These are phyloP conservation scores for Athrips mouffetella DNA, from an alignment of 2,888 invertebrate species.

Conservation along the genomic window DNA sequence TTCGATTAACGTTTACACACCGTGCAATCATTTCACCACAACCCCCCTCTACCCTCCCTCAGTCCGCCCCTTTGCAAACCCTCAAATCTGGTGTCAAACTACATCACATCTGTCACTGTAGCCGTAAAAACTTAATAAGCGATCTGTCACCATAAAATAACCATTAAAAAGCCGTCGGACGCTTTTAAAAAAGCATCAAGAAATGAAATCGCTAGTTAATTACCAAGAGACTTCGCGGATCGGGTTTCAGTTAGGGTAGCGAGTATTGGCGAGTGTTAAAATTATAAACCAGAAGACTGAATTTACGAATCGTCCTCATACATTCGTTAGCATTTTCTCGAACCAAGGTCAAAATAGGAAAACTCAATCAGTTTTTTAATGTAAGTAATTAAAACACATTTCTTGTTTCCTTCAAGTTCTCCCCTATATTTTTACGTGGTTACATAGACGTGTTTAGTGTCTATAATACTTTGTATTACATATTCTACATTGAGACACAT, in stretches of 20 bases:
- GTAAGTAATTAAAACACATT: no score
- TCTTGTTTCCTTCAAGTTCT: no score
- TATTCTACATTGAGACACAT: no score
- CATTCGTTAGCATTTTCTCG: no score
- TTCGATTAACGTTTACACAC: background rate
- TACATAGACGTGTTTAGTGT: no score
- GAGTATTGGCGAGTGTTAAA: conserved; percentile 32
- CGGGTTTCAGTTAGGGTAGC: conserved; percentile 59
- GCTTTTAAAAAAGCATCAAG: conserved; percentile 78
- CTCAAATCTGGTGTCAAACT: conserved; percentile 74
- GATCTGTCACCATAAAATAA: conserved; percentile 78
- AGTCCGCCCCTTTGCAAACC: conserved; percentile 28
- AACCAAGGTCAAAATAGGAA: no score
- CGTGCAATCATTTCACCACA: background rate
- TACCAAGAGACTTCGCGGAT: conserved; percentile 73
- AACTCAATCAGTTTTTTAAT: no score
- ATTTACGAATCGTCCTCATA: conserved; percentile 14
- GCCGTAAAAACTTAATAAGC: conserved; percentile 77
- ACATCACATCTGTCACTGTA: conserved; percentile 74
- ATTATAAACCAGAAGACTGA: conserved; percentile 8
- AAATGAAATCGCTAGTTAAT: conserved; percentile 77
- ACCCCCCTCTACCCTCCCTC: background rate
- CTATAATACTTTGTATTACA: no score
- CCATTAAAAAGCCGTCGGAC: conserved; percentile 76
- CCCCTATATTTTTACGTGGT: no score